Percentiles rank a stretch among this genome's conserved stretches.
Evolutionary conservation across 2,113 vertebrate species (phyloP).

Genomic region (Holacanthus passer): DNA sequence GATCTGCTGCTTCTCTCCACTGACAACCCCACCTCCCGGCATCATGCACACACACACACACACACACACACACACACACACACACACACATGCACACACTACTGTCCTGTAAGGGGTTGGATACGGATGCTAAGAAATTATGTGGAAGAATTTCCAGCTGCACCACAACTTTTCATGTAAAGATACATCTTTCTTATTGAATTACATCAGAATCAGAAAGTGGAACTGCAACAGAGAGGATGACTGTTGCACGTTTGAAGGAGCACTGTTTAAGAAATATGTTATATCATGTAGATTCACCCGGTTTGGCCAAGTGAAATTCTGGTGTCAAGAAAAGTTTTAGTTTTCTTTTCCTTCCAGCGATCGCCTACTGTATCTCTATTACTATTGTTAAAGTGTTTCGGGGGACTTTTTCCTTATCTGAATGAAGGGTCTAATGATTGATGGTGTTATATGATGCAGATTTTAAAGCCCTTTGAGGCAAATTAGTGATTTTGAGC

Average conservation of each 20-base stretch:
- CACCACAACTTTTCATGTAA: neutral
- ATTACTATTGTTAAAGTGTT: neutral
- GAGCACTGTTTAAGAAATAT: neutral
- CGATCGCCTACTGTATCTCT: too few relatives aligned
- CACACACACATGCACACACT: too few relatives aligned
- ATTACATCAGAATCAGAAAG: neutral
- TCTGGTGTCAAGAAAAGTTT: too few relatives aligned
- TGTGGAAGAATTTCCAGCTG: conserved; percentile 27
- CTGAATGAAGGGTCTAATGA: too few relatives aligned
- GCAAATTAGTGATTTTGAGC: neutral
- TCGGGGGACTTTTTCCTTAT: neutral
- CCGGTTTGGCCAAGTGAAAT: neutral
- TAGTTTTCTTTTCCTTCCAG: neutral
- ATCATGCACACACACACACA: neutral
- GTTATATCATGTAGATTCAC: neutral
- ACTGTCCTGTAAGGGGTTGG: neutral
- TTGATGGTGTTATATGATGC: neutral
- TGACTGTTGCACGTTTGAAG: too few relatives aligned
- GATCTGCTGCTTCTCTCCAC: neutral
- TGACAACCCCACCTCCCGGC: neutral
- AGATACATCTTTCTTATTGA: neutral
- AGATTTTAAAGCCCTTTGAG: neutral
- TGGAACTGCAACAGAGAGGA: neutral
- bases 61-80: too few relatives aligned
- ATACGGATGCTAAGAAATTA: conserved; percentile 23